phyloP scores from a whole-genome alignment of 1,140 invertebrate genomes.

The Drosophila persimilis region DNA sequence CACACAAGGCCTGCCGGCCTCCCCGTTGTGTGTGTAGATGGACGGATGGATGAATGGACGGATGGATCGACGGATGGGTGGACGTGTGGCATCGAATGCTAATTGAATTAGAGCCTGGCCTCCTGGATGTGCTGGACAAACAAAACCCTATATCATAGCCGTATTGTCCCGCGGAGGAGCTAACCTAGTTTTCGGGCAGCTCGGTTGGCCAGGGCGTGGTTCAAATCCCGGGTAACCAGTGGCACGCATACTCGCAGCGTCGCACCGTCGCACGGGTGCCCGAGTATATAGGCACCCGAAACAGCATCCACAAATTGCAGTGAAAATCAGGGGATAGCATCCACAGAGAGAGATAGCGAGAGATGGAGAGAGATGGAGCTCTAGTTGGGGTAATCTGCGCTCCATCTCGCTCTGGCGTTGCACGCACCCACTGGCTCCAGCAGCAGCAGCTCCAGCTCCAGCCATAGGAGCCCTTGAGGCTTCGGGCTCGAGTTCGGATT shows the following conservation, averaged over 20 bases:
- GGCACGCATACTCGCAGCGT: slow-evolving; percentile 11
- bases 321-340: slow-evolving; percentile 58
- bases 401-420: slow-evolving; percentile 16
- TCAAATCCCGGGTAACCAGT: slow-evolving; percentile 75
- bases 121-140: slow-evolving; percentile 1
- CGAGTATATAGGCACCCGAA: slow-evolving; percentile 16
- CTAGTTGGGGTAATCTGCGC: slow-evolving; percentile 29
- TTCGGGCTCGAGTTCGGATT: neutral
- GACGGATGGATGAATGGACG: neutral
- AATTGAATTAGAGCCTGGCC: slow-evolving; percentile 54
- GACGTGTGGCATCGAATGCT: slow-evolving; percentile 33
- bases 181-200: slow-evolving; percentile 69
- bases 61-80: neutral
- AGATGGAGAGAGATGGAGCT: slow-evolving; percentile 8
- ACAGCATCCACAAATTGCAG: slow-evolving; percentile 66
- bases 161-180: slow-evolving; percentile 11
- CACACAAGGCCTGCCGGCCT: slow-evolving; percentile 17
- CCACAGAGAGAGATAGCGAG: slow-evolving; percentile 27
- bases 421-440: slow-evolving; percentile 3
- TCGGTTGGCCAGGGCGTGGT: slow-evolving; percentile 74
- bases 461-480: too few species aligned
- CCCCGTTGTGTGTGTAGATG: neutral
- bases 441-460: too few species aligned
- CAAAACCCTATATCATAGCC: slow-evolving; percentile 1
- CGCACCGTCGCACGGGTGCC: neutral